Evolutionary conservation across 1,140 invertebrate species (phyloP).

Genomic region (Drosophila ficusphila): DNA sequence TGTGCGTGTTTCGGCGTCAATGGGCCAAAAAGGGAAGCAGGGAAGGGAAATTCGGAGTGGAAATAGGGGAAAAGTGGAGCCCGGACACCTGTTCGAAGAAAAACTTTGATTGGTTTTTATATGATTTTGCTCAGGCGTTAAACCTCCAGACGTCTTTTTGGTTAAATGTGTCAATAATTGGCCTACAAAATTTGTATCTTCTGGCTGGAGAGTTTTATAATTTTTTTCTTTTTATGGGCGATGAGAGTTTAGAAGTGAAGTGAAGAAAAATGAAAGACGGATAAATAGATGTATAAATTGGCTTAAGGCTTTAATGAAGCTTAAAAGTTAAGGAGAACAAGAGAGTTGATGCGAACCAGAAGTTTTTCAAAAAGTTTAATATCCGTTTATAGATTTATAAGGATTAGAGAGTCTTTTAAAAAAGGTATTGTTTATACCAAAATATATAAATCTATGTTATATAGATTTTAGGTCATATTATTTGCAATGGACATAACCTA

Average conservation of each 20-base stretch:
- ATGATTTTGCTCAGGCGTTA: slow-evolving; percentile 46
- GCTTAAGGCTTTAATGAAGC: background rate
- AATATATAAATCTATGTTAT: no score
- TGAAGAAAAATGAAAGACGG: background rate
- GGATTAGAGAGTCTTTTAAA: background rate
- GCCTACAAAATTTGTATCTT: slow-evolving; percentile 46
- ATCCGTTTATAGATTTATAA: no score
- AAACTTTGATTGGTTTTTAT: slow-evolving; percentile 81
- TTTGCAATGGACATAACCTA: no score
- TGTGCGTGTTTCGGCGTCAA: slow-evolving; percentile 71
- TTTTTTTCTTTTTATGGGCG: slow-evolving; percentile 1
- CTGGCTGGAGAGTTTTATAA: slow-evolving; percentile 10
- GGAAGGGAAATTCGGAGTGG: background rate
- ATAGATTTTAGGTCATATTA: no score
- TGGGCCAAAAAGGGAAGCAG: slow-evolving; percentile 25
- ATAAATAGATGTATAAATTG: slow-evolving; percentile 18
- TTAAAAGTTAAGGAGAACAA: background rate
- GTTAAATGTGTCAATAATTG: slow-evolving; percentile 78
- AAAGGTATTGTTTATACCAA: no score
- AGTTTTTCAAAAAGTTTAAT: background rate
- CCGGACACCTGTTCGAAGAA: slow-evolving; percentile 71
- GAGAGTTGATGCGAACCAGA: background rate
- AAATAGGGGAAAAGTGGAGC: background rate
- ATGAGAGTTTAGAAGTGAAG: background rate
- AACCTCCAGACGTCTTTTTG: slow-evolving; percentile 27